Evolutionary conservation across 2,113 vertebrate genomes (phyloP).

Genomic region (Microtus montanus): DNA sequence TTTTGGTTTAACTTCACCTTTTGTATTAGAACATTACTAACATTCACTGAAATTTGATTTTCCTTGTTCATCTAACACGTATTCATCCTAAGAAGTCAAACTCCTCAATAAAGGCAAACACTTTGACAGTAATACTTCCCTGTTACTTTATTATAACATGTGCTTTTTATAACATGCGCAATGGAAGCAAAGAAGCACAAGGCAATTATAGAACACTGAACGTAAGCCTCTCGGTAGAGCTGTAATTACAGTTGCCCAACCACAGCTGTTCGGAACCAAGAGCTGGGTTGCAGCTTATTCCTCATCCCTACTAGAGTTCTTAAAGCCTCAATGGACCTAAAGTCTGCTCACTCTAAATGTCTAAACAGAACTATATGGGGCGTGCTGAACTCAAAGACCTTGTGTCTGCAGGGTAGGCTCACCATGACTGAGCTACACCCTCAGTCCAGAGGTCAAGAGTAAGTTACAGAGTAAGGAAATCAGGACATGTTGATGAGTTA

Average conservation of each 20-base stretch:
- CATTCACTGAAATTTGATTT: neutral
- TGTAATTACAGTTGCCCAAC: neutral
- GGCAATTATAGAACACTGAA: conserved; percentile 33
- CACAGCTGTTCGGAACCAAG: neutral
- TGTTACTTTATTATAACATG: neutral
- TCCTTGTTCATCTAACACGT: neutral
- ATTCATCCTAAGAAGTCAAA: conserved; percentile 48
- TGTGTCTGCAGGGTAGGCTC: neutral
- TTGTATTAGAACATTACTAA: conserved; percentile 13
- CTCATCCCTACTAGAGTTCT: neutral
- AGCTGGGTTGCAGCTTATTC: neutral
- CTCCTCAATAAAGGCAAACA: neutral
- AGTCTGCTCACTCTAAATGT: neutral
- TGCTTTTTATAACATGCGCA: conserved; percentile 2
- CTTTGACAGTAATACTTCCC: neutral
- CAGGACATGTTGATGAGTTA: neutral
- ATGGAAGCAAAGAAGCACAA: conserved; percentile 29
- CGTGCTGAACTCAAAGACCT: neutral
- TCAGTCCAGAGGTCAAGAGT: neutral
- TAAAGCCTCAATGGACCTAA: neutral
- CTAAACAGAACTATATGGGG: neutral
- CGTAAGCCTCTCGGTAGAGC: neutral
- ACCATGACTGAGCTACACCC: too few relatives aligned
- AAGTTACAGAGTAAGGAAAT: neutral
- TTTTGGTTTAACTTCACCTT: neutral